phyloP scores from a whole-genome alignment of 2,888 invertebrate species.

The Pelosia muscerda region DNA sequence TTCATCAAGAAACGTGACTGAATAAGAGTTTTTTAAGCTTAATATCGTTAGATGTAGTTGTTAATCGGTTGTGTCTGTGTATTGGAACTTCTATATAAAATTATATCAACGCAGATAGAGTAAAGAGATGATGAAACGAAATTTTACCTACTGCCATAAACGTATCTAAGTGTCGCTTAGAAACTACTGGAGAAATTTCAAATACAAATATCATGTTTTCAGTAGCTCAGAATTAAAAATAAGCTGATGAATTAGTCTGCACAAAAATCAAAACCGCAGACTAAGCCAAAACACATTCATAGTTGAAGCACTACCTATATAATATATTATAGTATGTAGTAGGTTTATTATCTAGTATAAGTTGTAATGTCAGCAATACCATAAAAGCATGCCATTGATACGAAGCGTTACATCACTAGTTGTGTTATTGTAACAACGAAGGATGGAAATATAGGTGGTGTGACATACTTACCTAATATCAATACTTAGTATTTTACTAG shows the following conservation, averaged over 20 bases:
- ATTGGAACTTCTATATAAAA: constrained; percentile 12
- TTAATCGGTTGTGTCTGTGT: constrained; percentile 19
- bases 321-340: constrained; percentile 1
- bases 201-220: not conserved
- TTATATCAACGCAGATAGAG: not conserved
- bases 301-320: constrained; percentile 1
- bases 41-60: constrained; percentile 13
- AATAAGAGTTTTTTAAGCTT: constrained; percentile 16
- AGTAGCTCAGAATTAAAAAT: not conserved
- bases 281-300: not conserved
- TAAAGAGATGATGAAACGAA: constrained; percentile 1
- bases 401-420: not conserved
- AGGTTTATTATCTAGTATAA: not conserved
- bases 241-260: not conserved
- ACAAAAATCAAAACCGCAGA: constrained; percentile 5
- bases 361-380: constrained; percentile 4
- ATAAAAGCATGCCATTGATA: constrained; percentile 3
- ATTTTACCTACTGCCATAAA: constrained; percentile 2
- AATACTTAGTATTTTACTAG: constrained; percentile 3
- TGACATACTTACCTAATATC: not conserved
- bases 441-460: not conserved
- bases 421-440: not conserved
- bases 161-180: constrained; percentile 7
- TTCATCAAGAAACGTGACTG: constrained; percentile 27
- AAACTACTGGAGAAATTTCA: constrained; percentile 14